Evolutionary conservation across 2,888 invertebrate genomes (phyloP), one percentile per base, ranked within the genome.

Genomic region (Orthosia incerta): DNA sequence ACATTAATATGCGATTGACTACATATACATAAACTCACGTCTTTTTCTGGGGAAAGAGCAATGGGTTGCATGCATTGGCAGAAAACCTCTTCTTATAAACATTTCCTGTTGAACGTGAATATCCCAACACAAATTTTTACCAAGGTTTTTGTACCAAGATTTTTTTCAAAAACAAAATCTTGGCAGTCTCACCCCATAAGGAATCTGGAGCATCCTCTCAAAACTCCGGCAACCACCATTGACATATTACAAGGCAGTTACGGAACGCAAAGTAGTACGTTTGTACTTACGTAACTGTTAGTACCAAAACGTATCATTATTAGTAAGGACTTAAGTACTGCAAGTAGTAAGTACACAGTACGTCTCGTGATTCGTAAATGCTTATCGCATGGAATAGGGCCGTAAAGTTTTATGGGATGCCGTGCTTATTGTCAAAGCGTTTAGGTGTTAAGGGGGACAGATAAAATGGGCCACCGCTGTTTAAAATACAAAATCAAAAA

Each of bases 381-480:
- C 59, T 77, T 76, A 63, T 31, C 31, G 31, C 55, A 57, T n/a
- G n/a, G 39, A 66, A 71, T 15, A 60, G 60, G 60, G 65, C 66
- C 78, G 61, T 83, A 45, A 74, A 73, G 66, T 84, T 84, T 84
- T 83, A 84, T 78, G 63, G 46, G 39, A 20, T 46, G n/a, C 31
- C 15, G 26, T 50, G 63, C 51, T 64, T 73, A 65, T 72, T 72
- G 63, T 64, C 50, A 69, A 74, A 51, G 57, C 51, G 62, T n/a
- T 76, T 51, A 73, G 26, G 48, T 74, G 56, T 72, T 65, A 56
- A 67, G n/a, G 2, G 16, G 72, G 50, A 18, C 72, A 61, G 12
- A 60, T 64, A 62, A 69, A 73, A 26, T 39, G 45, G 62, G 39
- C 16, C 70, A 7, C 7, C n/a, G 5, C 55, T 57, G 5, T 57